Base-by-base conservation (phyloP, 2,113 vertebrate genomes). In the Ciconia stormi region DNA sequence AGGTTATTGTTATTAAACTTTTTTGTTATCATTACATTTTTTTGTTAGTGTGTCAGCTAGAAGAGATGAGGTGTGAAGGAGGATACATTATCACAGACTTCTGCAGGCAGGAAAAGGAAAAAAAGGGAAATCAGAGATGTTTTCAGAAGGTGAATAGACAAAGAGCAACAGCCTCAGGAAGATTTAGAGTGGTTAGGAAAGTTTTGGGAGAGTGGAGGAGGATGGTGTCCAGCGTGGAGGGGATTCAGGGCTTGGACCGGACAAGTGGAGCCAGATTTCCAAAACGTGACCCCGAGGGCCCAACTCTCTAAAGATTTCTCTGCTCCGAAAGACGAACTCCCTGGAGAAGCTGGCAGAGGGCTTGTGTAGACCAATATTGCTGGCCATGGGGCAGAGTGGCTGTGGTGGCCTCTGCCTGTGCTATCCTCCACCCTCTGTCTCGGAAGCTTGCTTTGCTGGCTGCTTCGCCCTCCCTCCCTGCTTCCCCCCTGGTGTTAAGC, bases 371-470 rank as follows among this genome's bases (percentile, higher is more conserved):
- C 0, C 47, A 15, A 6, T 10, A 1, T 21, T 59, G 2, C 16
- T 50, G 52, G 16, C 32, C 27, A 3, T 11, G 56, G 55, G 44
- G 18, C 19, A 53, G 72, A 29, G 46, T 4, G 49, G 23, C 53
- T 0, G 0, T 40, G 67, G 19, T 44, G 16, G 32, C 59, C 42
- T n/a, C 17, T 78, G 17, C 59, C 29, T 12, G 8, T 0, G 1
- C 13, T 47, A 2, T 53, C 17, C 34, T 92, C 30, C 34, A 10
- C 44, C 72, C 30, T 32, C 23, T 42, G 34, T 79, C 3, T 42
- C 4, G 2, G n/a, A 55, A 71, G 12, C 62, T 78, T 52, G 19
- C 30, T 56, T 62, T 63, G 66, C 25, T 13, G 11, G 16, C 87
- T 80, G 50, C 25, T 88, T 59, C 3, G 6, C 16, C 1, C n/a